A percentile compares a stretch with the other conserved stretches of the same genome.
Evolutionary conservation across 2,888 invertebrate species (phyloP).

Genomic region (Poecilus cupreus): DNA sequence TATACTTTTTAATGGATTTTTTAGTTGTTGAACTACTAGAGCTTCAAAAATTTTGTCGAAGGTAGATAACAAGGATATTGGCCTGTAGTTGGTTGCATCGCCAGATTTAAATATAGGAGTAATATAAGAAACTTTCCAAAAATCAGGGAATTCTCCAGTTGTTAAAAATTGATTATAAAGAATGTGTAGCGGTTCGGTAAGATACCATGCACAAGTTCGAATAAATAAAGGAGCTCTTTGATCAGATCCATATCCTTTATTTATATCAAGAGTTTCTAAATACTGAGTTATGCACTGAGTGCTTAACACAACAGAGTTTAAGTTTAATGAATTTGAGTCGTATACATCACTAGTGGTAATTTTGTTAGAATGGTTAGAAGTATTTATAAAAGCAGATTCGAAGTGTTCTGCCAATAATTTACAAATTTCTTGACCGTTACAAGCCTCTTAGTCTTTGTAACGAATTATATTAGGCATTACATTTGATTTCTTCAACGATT

Average conservation of each 20-base stretch:
- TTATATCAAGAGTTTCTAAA: background rate
- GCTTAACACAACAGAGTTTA: background rate
- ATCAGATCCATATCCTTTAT: background rate
- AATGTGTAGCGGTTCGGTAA: background rate
- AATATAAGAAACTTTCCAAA: slow-evolving; percentile 7
- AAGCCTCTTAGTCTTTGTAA: background rate
- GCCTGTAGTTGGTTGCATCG: background rate
- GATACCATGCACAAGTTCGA: background rate
- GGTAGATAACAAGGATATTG: slow-evolving; percentile 11
- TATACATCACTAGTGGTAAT: background rate
- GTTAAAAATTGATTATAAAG: background rate
- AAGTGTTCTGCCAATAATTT: slow-evolving; percentile 4
- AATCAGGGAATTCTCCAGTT: background rate
- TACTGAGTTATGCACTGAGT: background rate
- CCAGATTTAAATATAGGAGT: background rate
- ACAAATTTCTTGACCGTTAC: background rate
- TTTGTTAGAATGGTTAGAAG: background rate
- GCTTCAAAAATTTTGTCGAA: background rate
- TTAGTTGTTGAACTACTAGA: background rate
- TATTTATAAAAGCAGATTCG: background rate
- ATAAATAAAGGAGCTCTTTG: background rate
- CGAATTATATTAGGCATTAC: background rate
- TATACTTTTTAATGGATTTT: background rate
- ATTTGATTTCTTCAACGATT: background rate
- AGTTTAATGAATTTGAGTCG: background rate